phyloP scores from a whole-genome alignment of 2,113 vertebrate species.

The Corynorhinus townsendii region DNA sequence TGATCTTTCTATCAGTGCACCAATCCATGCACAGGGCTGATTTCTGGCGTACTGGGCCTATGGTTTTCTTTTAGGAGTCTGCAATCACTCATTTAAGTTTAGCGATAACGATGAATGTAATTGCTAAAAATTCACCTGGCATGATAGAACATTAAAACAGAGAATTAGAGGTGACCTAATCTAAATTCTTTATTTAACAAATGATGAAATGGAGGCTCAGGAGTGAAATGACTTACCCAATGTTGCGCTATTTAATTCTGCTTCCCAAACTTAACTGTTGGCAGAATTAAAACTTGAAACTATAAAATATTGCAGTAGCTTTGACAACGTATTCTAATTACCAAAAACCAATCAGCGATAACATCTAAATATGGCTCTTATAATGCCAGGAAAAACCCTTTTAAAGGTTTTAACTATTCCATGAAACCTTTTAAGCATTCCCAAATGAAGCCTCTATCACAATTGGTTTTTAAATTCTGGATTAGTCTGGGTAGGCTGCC shows the following conservation, averaged over 20 bases:
- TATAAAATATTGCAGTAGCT: not conserved
- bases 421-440: constrained; percentile 8
- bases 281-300: not conserved
- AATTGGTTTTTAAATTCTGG: not conserved
- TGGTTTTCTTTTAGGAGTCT: not conserved
- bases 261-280: not conserved
- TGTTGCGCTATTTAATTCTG: not conserved
- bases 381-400: not conserved
- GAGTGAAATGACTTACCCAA: not conserved
- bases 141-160: not conserved
- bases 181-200: not conserved
- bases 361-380: not conserved
- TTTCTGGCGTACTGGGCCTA: not conserved
- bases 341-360: not conserved
- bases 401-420: not conserved
- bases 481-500: not conserved
- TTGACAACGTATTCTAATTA: not conserved
- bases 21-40: no score
- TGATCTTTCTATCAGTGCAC: not conserved
- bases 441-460: not conserved
- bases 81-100: not conserved
- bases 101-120: not conserved
- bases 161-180: not conserved
- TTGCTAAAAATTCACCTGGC: not conserved
- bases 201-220: not conserved